Percentiles rank a stretch among this genome's conserved stretches.
phyloP scores from a whole-genome alignment of 2,797 vertebrate species.

The Tauraco hartlaubi region DNA sequence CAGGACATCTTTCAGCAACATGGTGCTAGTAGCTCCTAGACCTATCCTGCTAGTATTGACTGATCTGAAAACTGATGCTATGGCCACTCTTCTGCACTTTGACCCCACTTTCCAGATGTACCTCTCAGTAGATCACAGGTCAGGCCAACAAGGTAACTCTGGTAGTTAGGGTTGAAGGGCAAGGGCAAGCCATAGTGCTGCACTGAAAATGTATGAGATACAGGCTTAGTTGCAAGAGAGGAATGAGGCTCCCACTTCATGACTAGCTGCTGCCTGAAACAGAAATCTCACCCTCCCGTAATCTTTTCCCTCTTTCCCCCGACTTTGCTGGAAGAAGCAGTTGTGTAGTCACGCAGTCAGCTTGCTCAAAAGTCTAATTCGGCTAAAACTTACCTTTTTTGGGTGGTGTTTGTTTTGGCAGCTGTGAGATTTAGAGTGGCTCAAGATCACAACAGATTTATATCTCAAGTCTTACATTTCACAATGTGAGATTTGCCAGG shows the following conservation, averaged over 20 bases:
- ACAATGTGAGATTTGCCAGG: background rate
- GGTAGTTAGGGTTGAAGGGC: background rate
- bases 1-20: background rate
- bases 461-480: background rate
- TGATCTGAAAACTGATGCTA: background rate
- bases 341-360: background rate
- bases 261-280: background rate
- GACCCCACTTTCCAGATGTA: background rate
- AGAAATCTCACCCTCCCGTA: background rate
- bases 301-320: background rate
- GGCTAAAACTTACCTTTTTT: background rate
- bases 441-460: background rate
- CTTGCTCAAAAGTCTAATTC: background rate
- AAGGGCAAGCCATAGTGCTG: background rate
- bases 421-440: background rate
- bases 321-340: background rate
- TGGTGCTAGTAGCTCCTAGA: background rate
- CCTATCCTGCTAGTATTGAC: background rate
- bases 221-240: background rate
- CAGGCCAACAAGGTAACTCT: background rate
- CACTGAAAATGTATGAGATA: background rate
- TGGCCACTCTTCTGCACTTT: background rate
- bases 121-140: background rate
- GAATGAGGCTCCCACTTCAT: background rate
- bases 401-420: background rate